phyloP scores from a whole-genome alignment of 2,797 vertebrate species.

The Borostomias antarcticus region DNA sequence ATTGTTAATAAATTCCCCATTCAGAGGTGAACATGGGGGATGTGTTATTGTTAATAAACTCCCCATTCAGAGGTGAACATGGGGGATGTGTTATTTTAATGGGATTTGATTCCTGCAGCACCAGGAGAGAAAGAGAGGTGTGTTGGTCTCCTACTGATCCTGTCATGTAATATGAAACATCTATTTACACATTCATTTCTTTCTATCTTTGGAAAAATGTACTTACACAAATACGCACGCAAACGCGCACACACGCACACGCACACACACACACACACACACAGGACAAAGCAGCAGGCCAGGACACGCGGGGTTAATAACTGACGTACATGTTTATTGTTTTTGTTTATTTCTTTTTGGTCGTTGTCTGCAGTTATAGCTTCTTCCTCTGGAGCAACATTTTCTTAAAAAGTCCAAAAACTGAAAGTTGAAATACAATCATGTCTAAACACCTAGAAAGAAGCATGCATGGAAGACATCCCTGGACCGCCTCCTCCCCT shows the following conservation, averaged over 20 bases:
- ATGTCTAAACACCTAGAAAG: conserved; percentile 44
- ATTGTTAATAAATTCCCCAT: too few species aligned
- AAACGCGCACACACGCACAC: neutral
- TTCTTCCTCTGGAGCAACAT: conserved; percentile 36
- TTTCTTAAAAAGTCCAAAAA: conserved; percentile 37
- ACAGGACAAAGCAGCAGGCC: neutral
- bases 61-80: too few species aligned
- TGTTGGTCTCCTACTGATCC: too few species aligned
- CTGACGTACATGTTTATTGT: conserved; percentile 29
- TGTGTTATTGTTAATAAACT: too few species aligned
- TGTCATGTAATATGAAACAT: too few species aligned
- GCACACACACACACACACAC: neutral
- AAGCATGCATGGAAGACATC: conserved; percentile 46
- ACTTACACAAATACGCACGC: neutral
- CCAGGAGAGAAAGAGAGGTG: too few species aligned
- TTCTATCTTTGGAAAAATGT: too few species aligned
- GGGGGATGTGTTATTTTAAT: too few species aligned
- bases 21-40: too few species aligned
- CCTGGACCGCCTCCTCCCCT: neutral
- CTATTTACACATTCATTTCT: too few species aligned
- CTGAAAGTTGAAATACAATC: conserved; percentile 31
- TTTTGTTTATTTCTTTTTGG: conserved; percentile 55
- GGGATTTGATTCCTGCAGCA: too few species aligned
- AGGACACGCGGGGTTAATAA: conserved; percentile 35
- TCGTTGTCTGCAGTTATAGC: conserved; percentile 45